Percentiles rank a stretch among this genome's conserved stretches.
Evolutionary conservation across 2,113 vertebrate genomes (phyloP).

Genomic region (Zingel zingel): DNA sequence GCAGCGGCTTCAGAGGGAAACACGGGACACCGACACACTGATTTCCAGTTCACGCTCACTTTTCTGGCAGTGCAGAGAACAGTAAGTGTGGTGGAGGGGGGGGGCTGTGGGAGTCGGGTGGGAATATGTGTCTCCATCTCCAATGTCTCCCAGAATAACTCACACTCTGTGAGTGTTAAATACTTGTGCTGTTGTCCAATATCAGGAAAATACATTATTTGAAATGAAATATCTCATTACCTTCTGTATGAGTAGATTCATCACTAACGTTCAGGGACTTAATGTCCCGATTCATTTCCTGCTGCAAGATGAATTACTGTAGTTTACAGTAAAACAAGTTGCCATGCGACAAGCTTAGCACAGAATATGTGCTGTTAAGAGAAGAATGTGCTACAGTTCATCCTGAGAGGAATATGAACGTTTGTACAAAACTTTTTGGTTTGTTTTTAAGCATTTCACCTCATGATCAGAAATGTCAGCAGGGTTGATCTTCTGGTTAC

Average conservation of each 20-base stretch:
- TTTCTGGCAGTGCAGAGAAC: not conserved
- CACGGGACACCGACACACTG: not conserved
- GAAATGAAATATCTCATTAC: no score
- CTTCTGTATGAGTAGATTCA: no score
- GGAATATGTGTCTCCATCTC: not conserved
- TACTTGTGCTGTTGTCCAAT: no score
- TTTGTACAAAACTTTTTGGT: no score
- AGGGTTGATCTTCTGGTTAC: no score
- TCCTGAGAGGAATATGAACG: no score
- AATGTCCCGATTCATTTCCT: not conserved
- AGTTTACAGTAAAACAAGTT: not conserved
- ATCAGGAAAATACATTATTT: no score
- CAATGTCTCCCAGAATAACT: conserved; percentile 4
- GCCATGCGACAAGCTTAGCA: not conserved
- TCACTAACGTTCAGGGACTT: not conserved
- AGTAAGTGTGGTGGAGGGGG: not conserved
- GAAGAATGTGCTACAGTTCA: no score
- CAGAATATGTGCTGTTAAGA: no score
- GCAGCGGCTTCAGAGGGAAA: conserved; percentile 19
- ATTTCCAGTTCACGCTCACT: conserved; percentile 22
- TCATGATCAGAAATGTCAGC: no score
- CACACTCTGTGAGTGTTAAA: not conserved
- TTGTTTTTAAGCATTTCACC: no score
- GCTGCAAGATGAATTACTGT: not conserved
- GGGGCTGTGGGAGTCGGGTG: not conserved